Conservation (phyloP, 2,797 vertebrate genomes). For the Danio albolineatus region DNA sequence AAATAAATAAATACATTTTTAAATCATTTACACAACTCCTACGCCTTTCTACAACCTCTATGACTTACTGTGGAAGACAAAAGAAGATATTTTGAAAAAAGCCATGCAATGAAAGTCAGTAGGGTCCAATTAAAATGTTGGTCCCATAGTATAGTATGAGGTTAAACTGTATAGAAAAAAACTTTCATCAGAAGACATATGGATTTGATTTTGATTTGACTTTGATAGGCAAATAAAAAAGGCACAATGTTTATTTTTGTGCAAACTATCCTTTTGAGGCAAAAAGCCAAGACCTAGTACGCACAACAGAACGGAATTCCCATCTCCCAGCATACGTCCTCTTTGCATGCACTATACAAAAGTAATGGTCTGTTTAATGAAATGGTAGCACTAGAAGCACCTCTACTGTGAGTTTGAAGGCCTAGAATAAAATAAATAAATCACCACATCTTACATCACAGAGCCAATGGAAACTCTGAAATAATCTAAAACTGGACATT, state of each 20-base stretch:
- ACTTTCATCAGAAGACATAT: background rate
- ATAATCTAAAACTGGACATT: constrained; percentile 55
- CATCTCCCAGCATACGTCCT: background rate
- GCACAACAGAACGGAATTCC: constrained; percentile 2
- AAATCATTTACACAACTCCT: background rate
- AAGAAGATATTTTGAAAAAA: background rate
- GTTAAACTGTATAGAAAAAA: background rate
- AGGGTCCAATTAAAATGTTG: background rate
- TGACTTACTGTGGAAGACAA: background rate
- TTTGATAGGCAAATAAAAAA: no score
- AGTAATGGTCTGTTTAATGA: background rate
- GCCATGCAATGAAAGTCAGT: background rate
- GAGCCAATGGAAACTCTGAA: constrained; percentile 6
- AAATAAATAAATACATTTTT: no score
- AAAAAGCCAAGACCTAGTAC: constrained; percentile 2
- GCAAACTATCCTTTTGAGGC: background rate
- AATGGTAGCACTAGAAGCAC: background rate
- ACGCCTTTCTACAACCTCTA: background rate
- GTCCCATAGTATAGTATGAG: no score
- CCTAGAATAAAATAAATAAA: background rate
- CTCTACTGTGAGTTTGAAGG: background rate
- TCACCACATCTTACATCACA: background rate
- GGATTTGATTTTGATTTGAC: no score
- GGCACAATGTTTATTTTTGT: no score
- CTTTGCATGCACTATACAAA: constrained; percentile 1